Conservation (phyloP, 2,113 vertebrate genomes). For the Nestor notabilis region DNA sequence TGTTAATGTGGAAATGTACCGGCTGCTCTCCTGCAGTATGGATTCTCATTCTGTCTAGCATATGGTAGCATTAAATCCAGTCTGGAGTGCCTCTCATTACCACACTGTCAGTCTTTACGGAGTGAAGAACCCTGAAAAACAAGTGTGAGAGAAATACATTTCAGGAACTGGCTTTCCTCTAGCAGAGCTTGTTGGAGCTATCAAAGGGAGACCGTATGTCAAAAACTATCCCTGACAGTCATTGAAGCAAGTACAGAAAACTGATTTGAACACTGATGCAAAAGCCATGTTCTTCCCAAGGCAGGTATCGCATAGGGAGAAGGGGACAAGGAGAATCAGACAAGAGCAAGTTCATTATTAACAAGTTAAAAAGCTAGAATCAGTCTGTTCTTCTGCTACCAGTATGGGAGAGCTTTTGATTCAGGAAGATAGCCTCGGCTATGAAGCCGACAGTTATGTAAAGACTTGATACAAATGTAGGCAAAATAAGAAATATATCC, state of each 20-base stretch:
- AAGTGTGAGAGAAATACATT: conserved; percentile 70
- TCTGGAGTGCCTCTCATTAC: conserved; percentile 76
- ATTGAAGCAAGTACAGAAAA: conserved; percentile 5
- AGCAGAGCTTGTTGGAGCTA: conserved; percentile 64
- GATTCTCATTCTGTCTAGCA: conserved; percentile 81
- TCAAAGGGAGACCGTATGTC: conserved; percentile 65
- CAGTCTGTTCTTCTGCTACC: background rate
- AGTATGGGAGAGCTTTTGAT: background rate
- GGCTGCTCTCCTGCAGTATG: conserved; percentile 78
- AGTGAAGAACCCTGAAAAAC: conserved; percentile 77
- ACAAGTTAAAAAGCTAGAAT: conserved; percentile 31
- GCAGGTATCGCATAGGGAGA: conserved; percentile 5
- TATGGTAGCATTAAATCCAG: conserved; percentile 80
- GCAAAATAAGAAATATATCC: background rate
- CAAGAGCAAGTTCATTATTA: conserved; percentile 1
- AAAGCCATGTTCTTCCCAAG: conserved; percentile 24
- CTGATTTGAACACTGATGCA: conserved; percentile 38
- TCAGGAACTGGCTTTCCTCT: conserved; percentile 61
- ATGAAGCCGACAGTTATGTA: background rate
- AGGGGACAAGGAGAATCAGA: conserved; percentile 7
- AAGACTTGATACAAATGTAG: background rate
- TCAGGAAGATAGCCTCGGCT: background rate
- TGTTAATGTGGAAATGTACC: conserved; percentile 78
- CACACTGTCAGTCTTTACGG: conserved; percentile 68
- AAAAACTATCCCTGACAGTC: conserved; percentile 70